Conservation (phyloP, 2,113 vertebrate genomes). For the Mesoclemmys tuberculata region DNA sequence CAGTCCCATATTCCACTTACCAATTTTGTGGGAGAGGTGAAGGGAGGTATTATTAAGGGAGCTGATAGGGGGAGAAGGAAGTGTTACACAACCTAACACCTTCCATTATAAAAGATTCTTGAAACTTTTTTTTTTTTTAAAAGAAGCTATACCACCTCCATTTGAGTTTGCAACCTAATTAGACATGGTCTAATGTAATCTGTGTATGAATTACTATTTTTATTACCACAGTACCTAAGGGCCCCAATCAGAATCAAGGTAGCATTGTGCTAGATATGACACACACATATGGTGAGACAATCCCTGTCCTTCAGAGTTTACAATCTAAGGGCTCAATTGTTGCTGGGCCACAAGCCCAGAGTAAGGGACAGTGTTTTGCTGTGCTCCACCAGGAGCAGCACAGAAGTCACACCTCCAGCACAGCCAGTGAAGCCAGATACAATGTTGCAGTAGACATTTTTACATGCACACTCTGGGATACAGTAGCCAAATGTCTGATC, state of each 20-base stretch:
- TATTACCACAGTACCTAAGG: neutral
- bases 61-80: neutral
- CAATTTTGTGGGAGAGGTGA: too few relatives aligned
- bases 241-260: neutral
- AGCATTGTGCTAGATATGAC: neutral
- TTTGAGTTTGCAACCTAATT: too few relatives aligned
- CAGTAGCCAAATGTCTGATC: neutral
- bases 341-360: too few relatives aligned
- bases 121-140: too few relatives aligned
- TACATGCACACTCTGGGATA: neutral
- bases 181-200: neutral
- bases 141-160: too few relatives aligned
- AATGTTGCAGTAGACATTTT: neutral
- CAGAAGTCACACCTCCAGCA: neutral
- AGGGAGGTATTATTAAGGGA: neutral
- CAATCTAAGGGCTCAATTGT: rapidly evolving
- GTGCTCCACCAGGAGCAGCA: neutral
- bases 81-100: too few relatives aligned
- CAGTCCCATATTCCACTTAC: neutral
- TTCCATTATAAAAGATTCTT: too few relatives aligned
- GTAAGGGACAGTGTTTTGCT: neutral
- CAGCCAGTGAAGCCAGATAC: neutral
- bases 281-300: neutral
- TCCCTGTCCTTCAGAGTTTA: neutral
- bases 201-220: neutral